Evolutionary conservation across 2,797 vertebrate genomes (phyloP).

Genomic region (Pangasius krempfi): DNA sequence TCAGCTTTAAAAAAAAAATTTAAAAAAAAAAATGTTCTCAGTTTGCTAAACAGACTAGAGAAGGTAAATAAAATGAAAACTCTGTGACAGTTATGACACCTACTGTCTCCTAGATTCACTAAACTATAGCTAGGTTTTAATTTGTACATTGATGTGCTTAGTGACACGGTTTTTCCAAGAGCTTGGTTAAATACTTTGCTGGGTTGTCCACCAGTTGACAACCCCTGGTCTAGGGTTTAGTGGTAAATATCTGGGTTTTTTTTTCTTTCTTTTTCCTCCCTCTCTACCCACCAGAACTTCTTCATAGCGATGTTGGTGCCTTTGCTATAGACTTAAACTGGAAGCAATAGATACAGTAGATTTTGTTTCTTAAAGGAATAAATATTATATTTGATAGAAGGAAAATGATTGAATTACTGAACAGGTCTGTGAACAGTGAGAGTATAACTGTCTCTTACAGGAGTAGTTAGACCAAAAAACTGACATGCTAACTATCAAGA

Average conservation of each 20-base stretch:
- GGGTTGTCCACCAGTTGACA: neutral
- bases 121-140: neutral
- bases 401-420: neutral
- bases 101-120: neutral
- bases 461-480: too few species aligned
- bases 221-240: neutral
- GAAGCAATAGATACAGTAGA: constrained; percentile 15
- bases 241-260: neutral
- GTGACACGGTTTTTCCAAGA: neutral
- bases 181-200: neutral
- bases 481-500: neutral
- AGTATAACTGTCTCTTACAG: neutral
- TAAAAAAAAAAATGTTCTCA: neutral
- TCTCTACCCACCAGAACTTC: neutral
- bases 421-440: neutral
- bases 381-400: constrained; percentile 26
- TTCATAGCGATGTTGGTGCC: neutral
- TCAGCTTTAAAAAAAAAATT: neutral
- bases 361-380: neutral
- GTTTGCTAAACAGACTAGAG: neutral
- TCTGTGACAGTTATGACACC: neutral
- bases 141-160: neutral
- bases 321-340: constrained; percentile 3
- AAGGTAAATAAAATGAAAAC: neutral
- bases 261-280: too few species aligned